Conservation (phyloP, 2,797 vertebrate species). For the Okamejei kenojei region DNA sequence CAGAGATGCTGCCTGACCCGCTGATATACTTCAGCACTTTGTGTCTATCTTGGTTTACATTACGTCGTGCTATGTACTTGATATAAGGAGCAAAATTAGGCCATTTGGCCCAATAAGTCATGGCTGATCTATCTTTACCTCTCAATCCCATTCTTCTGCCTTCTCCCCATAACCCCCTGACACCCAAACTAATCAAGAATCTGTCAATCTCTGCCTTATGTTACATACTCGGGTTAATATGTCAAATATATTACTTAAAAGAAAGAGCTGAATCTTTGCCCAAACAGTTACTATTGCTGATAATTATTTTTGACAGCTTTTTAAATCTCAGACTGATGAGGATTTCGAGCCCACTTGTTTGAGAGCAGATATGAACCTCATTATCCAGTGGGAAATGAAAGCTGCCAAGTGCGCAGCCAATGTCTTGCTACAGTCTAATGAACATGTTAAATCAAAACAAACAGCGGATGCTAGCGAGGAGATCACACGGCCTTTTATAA, state of each 20-base stretch:
- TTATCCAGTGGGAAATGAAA: not conserved
- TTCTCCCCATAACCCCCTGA: too few species aligned
- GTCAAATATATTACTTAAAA: not conserved
- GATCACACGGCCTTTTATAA: not conserved
- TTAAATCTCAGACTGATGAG: not conserved
- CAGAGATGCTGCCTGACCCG: too few species aligned
- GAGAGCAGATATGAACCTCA: not conserved
- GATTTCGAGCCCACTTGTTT: not conserved
- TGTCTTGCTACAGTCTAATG: slow-evolving; percentile 19
- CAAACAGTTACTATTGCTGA: slow-evolving; percentile 1
- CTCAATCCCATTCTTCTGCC: too few species aligned
- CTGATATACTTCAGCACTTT: too few species aligned
- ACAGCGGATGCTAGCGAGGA: slow-evolving; percentile 26
- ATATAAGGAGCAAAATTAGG: not conserved
- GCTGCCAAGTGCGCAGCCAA: slow-evolving; percentile 20
- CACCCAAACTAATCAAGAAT: too few species aligned
- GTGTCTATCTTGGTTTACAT: not conserved
- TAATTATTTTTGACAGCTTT: slow-evolving; percentile 8
- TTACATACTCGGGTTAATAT: not conserved
- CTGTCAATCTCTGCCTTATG: too few species aligned
- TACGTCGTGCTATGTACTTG: not conserved
- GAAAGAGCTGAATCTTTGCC: not conserved
- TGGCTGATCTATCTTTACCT: too few species aligned
- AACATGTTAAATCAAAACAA: slow-evolving; percentile 26
- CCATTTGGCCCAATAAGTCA: too few species aligned